Percentiles rank a stretch among this genome's conserved stretches.
Evolutionary conservation across 2,113 vertebrate genomes (phyloP).

Genomic region (Myocastor coypus): DNA sequence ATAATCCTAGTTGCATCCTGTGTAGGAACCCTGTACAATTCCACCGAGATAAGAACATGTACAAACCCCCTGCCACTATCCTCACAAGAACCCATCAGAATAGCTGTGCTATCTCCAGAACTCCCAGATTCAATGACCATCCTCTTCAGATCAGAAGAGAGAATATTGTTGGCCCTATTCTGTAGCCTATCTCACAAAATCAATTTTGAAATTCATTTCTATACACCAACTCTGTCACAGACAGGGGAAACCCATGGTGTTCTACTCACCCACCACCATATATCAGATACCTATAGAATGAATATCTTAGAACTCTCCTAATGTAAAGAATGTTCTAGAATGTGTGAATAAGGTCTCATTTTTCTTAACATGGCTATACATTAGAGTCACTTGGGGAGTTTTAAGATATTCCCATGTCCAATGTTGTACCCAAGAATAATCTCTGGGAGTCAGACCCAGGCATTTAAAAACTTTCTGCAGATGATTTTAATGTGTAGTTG

Average conservation of each 20-base stretch:
- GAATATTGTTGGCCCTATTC: neutral
- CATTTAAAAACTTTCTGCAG: neutral
- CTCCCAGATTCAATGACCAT: neutral
- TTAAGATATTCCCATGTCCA: neutral
- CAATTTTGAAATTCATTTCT: constrained; percentile 33
- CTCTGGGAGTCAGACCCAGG: neutral
- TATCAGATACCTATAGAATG: neutral
- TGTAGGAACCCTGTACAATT: neutral
- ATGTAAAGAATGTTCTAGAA: constrained; percentile 15
- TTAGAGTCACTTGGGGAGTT: neutral
- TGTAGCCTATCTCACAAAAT: neutral
- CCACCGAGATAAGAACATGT: neutral
- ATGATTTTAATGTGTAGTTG: neutral
- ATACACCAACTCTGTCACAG: neutral
- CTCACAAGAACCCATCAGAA: neutral
- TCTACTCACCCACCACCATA: neutral
- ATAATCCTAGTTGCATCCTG: neutral
- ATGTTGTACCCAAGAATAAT: neutral
- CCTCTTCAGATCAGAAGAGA: neutral
- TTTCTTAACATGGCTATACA: neutral
- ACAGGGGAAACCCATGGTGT: neutral
- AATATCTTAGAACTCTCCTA: neutral
- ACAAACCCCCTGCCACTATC: neutral
- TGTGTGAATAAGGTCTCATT: neutral
- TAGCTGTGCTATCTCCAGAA: neutral